A percentile compares a stretch with the other conserved stretches of the same genome.
Conservation (phyloP, 2,888 invertebrate genomes). For the Belgica antarctica region DNA sequence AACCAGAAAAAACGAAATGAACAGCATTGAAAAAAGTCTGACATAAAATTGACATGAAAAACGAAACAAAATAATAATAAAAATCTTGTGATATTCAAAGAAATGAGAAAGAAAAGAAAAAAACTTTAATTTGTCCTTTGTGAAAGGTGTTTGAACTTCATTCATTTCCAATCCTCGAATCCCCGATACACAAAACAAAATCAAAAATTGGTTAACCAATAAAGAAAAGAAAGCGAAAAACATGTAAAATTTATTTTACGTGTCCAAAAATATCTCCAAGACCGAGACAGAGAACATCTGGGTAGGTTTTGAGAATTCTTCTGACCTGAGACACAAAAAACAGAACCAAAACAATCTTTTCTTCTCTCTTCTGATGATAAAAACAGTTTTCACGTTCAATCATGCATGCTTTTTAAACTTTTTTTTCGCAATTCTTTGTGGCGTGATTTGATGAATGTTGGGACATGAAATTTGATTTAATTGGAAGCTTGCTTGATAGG, state of each 20-base stretch:
- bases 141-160: slow-evolving; percentile 40
- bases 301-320: slow-evolving; percentile 39
- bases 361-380: neutral
- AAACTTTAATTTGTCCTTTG: slow-evolving; percentile 22
- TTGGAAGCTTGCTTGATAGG: no score
- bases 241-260: slow-evolving; percentile 25
- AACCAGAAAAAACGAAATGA: slow-evolving; percentile 11
- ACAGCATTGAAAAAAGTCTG: slow-evolving; percentile 13
- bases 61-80: slow-evolving; percentile 2
- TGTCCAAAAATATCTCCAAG: slow-evolving; percentile 31
- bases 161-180: slow-evolving; percentile 8
- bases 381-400: slow-evolving; percentile 24
- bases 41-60: slow-evolving; percentile 33
- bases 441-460: no score
- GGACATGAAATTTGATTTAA: no score
- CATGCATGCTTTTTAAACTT: slow-evolving; percentile 8
- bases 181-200: slow-evolving; percentile 1
- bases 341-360: slow-evolving; percentile 6
- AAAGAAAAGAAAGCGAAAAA: no score
- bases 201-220: slow-evolving; percentile 3
- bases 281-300: slow-evolving; percentile 40
- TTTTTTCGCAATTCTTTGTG: neutral
- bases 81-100: slow-evolving; percentile 26
- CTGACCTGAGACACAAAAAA: slow-evolving; percentile 28
- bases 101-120: slow-evolving; percentile 11